Percentiles rank a stretch among this genome's conserved stretches.
Conservation (phyloP, 2,888 invertebrate genomes). For the Homarus gammarus region DNA sequence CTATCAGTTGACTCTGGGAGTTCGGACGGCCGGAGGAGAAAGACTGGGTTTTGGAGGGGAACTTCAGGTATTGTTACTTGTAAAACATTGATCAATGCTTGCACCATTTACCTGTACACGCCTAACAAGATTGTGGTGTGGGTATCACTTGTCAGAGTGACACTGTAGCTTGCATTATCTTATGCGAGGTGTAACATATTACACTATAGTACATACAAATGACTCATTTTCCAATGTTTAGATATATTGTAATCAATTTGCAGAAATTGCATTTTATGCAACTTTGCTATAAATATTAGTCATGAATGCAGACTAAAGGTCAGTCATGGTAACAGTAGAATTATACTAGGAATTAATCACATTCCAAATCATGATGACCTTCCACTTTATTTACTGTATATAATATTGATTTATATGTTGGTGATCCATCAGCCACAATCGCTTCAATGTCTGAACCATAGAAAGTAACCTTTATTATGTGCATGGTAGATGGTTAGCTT, state of each 20-base stretch:
- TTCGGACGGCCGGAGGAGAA: conserved; percentile 54
- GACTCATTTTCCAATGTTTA: no score
- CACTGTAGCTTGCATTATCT: not conserved
- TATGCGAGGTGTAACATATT: not conserved
- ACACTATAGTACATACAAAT: no score
- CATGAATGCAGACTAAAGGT: no score
- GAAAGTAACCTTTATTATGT: not conserved
- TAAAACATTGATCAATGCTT: conserved; percentile 5
- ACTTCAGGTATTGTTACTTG: conserved; percentile 33
- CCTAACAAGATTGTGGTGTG: conserved; percentile 31
- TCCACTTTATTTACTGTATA: not conserved
- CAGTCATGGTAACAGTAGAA: no score
- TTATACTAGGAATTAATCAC: not conserved
- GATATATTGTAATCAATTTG: no score
- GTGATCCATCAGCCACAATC: conserved; percentile 15
- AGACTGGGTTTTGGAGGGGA: conserved; percentile 41
- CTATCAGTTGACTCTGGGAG: conserved; percentile 47
- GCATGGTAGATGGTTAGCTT: not conserved
- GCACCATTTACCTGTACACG: not conserved
- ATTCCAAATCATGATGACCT: not conserved
- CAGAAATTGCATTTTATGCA: no score
- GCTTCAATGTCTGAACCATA: not conserved
- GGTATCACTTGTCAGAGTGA: not conserved
- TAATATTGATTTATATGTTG: not conserved
- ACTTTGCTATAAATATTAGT: no score